Base-by-base conservation (phyloP, 2,797 vertebrate genomes). In the Melanogrammus aeglefinus region DNA sequence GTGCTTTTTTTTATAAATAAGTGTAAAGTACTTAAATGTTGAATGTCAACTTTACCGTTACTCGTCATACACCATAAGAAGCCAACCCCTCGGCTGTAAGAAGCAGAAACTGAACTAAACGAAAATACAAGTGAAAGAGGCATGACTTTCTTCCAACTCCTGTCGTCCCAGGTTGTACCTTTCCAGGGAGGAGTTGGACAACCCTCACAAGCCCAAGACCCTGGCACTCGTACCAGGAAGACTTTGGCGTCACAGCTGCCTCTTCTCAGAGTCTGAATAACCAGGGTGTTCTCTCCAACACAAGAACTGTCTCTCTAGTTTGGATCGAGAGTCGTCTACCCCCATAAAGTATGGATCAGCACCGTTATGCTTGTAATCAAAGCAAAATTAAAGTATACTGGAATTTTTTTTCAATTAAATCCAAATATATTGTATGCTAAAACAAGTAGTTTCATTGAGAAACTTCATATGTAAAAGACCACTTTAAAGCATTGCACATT, bases 141-240 rank as follows among this genome's bases (percentile, higher is more conserved):
- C 9, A 35, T 77, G 47, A 1, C 51, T 57, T 1, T 3, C 36
- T 77, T 10, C 10, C 1, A 21, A 14, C 12, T 7, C 24, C 75
- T 47, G 57, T 77, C 31, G 86, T 78, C 31, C 86, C 88, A 99
- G 98, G 85, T 91, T 99, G 71, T 95, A 95, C 86, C 91, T 99
- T 84, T 79, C 95, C 76, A 96, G 97, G 82, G 96, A 96, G 18
- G 95, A 99, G 87, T 79, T 99, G 84, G 98, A 99, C 91, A 99
- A 99, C n/a, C 96, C 95, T 24, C 96, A 99, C 91, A 99, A 99
- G 83, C 80, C 91, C n/a, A 98, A 96, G 91, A 95, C 92, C 13
- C 98, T 97, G 96, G 92, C 94, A 79, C 86, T 97, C 79, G n/a
- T 99, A 97, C 85, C 94, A 91, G 74, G 94, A 96, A 79, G 89